Base-by-base conservation (phyloP, 2,888 invertebrate species). In the Drosophila anomalata region DNA sequence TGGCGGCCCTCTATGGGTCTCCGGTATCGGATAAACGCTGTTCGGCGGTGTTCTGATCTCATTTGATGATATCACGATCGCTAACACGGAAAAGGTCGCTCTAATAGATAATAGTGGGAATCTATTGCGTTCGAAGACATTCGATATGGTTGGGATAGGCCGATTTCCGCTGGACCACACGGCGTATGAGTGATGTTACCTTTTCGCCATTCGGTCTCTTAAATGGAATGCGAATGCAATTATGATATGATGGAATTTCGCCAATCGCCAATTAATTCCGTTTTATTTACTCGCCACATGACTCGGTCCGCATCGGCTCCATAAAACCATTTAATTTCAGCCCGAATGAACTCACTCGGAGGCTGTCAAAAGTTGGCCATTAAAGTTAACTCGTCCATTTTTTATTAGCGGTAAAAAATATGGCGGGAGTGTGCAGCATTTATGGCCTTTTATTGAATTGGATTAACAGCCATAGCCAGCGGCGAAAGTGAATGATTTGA, bases 231-330 rank as follows among this genome's bases (percentile, higher is more conserved):
- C 57, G 73, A 78, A 68, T 78, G 75, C 76, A 82, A 82, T 87
- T 88, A 85, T 79, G 78, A 73, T 69, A 73, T 78, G 86, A 77
- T 82, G 83, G 83, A 82, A 82, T 87, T 82, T 76, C 17, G 17
- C 17, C 17, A 17, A 17, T 68, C 76, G 76, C 77, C 68, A 85
- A 84, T 86, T 82, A 85, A 79, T 79, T 86, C 74, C 52, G 68
- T 86, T 87, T 85, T 69, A 79, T 85, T 78, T 78, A 75, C 72
- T 65, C 47, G 53, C 62, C 55, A 67, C 65, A 75, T 85, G 77
- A 80, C 29, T 55, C 41, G 7, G n/a, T 14, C 41, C 6, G 7
- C 6, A 14, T n/a, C 14, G 41, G 68, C 62, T 41, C 12, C n/a
- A 65, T 50, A n/a, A 52, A 60, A 33, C 53, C 44, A 48, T 63